phyloP scores from a whole-genome alignment of 2,888 invertebrate genomes.

The Pyrrhia umbra region DNA sequence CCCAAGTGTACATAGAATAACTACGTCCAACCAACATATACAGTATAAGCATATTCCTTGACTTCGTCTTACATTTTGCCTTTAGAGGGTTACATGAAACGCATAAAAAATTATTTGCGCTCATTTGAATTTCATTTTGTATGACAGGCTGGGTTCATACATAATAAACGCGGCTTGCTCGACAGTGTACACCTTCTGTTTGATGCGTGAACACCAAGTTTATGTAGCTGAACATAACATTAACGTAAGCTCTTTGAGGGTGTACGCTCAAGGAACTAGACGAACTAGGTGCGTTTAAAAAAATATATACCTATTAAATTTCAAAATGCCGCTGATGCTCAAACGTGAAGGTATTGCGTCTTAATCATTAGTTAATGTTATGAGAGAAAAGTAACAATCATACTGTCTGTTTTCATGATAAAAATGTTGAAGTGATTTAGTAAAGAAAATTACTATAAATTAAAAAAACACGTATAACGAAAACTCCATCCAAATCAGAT shows the following conservation, averaged over 20 bases:
- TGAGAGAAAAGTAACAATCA: no score
- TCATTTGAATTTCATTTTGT: conserved; percentile 86
- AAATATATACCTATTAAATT: no score
- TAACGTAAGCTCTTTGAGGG: conserved; percentile 22
- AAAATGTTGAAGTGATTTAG: no score
- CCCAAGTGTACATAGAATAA: not conserved
- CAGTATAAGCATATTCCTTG: not conserved
- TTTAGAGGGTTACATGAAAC: conserved; percentile 79
- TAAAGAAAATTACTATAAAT: no score
- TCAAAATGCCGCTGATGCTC: no score
- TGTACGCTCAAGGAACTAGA: not conserved
- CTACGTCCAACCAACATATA: conserved; percentile 4
- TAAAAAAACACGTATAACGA: no score
- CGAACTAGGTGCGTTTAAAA: not conserved
- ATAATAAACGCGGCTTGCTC: conserved; percentile 75
- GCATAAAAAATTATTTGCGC: conserved; percentile 81
- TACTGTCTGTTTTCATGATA: no score
- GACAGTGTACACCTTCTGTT: conserved; percentile 28
- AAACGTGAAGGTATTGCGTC: no score
- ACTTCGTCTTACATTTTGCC: conserved; percentile 23
- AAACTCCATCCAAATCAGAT: no score
- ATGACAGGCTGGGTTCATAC: conserved; percentile 78
- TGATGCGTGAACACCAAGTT: conserved; percentile 37
- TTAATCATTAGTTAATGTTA: no score
- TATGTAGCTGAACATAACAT: conserved; percentile 33